Conservation (phyloP, 2,888 invertebrate species). For the Ophion slaviceki region DNA sequence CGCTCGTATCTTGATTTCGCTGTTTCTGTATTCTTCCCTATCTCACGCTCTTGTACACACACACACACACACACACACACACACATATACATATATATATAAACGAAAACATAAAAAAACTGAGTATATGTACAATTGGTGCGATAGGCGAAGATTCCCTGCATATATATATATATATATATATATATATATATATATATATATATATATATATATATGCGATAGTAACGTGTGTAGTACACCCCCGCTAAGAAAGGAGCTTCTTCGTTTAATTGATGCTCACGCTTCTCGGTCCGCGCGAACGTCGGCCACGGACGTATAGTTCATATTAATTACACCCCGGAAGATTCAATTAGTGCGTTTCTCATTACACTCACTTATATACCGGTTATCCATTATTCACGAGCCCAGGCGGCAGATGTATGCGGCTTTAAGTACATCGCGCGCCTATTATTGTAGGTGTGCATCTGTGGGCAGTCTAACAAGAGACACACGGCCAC, state of each 20-base stretch:
- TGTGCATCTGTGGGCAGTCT: background rate
- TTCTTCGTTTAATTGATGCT: conserved; percentile 78
- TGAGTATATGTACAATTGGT: too few relatives aligned
- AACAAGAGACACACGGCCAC: background rate
- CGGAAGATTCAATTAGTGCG: conserved; percentile 83
- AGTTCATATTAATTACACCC: conserved; percentile 82
- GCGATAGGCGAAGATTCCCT: background rate
- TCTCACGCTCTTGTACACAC: conserved; percentile 18
- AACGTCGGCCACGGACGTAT: conserved; percentile 73
- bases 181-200: too few relatives aligned
- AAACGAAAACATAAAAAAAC: too few relatives aligned
- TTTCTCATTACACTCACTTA: conserved; percentile 82
- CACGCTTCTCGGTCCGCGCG: conserved; percentile 62
- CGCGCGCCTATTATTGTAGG: background rate
- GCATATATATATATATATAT: background rate
- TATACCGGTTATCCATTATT: conserved; percentile 79
- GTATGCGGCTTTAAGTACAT: conserved; percentile 34
- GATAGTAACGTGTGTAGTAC: conserved; percentile 26
- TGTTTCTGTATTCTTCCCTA: conserved; percentile 11
- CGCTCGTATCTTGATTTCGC: conserved; percentile 7
- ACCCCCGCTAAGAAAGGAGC: conserved; percentile 65
- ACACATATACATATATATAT: too few relatives aligned
- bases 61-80: conserved; percentile 2
- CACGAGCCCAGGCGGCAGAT: conserved; percentile 72
- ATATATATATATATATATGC: conserved; percentile 17